Base-by-base conservation (phyloP, 2,888 invertebrate species). In the Gastrophysa polygoni region DNA sequence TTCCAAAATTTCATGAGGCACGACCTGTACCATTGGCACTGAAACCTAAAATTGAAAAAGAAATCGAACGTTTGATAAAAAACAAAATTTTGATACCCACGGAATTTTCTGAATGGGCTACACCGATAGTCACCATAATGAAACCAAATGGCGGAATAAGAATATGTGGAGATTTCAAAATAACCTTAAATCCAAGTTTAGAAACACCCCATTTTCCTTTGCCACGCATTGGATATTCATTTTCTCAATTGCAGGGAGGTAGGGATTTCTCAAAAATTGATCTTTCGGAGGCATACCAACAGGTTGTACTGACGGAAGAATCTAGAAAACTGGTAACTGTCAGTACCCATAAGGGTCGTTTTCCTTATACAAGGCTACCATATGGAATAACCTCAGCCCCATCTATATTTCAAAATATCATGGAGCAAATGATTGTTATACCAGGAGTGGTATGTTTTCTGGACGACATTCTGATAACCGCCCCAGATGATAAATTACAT, bases 1-100 rank as follows among this genome's bases (percentile, higher is more conserved):
- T 34, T 10, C 66, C 63, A 57, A 66, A 57, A 47, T 67, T 63
- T 61, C 64, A 24, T 18, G 65, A 65, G 43, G 29, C 63, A 1
- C 18, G 67, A 50, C 60, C 67, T 11, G 63, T 60, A 44, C 60
- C 64, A 18, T 65, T 67, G 50, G 63, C 68, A 16, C 28, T 66
- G 32, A 63, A 66, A 59, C 38, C 47, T 18, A 59, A 66, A 61
- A 66, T 68, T 21, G 68, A 67, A 44, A 18, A 17, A 18, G 66
- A 63, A 49, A 28, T 66, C 14, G 46, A 59, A 14, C 48, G 50
- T 32, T 46, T 64, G 28, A 59, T 61, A n/a, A 20, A 63, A 29
- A 59, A 44, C 49, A 43, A 48, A 2, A 49, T 58, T 34, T 59
- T 61, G 17, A 18, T 50, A 24, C 51, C 55, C 6, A 21, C 24